These are phyloP conservation scores for Drosophila infuscata DNA, from an alignment of 2,888 invertebrate genomes.

Conservation along the genomic window DNA sequence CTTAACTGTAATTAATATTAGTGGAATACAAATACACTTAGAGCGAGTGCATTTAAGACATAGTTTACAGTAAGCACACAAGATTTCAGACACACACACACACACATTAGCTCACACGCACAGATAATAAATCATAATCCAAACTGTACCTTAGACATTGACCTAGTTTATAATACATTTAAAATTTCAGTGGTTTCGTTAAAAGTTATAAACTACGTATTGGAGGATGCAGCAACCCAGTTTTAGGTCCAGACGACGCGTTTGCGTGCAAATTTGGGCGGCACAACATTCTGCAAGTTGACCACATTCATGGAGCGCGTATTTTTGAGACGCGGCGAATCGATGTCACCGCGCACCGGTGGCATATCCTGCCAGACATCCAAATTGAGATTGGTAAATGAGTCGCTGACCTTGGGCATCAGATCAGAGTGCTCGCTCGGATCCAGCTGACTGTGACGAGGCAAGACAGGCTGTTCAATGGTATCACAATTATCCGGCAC, in stretches of 20 bases:
- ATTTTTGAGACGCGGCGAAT: conserved; percentile 61
- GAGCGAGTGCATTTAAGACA: conserved; percentile 11
- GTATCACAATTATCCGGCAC: background rate
- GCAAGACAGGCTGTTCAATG: background rate
- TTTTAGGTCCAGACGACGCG: conserved; percentile 82
- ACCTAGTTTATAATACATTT: conserved; percentile 25
- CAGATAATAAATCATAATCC: conserved; percentile 4
- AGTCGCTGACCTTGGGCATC: conserved; percentile 58
- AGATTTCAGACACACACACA: background rate
- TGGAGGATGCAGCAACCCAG: background rate
- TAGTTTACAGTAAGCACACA: conserved; percentile 17
- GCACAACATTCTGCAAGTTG: conserved; percentile 61
- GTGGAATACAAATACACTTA: conserved; percentile 6
- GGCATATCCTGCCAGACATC: conserved; percentile 72
- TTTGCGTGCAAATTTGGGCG: conserved; percentile 82
- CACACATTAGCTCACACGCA: background rate
- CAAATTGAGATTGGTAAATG: conserved; percentile 80
- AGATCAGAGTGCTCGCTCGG: conserved; percentile 14
- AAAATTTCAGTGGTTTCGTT: conserved; percentile 19
- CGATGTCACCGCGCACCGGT: conserved; percentile 49
- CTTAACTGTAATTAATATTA: conserved; percentile 6
- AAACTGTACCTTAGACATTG: conserved; percentile 24
- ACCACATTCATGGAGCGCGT: conserved; percentile 72
- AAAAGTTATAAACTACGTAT: background rate
- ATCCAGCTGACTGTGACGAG: conserved; percentile 7